Evolutionary conservation across 2,113 vertebrate species (phyloP), one percentile per base, ranked within the genome.

Genomic region (Seriola quinqueradiata): DNA sequence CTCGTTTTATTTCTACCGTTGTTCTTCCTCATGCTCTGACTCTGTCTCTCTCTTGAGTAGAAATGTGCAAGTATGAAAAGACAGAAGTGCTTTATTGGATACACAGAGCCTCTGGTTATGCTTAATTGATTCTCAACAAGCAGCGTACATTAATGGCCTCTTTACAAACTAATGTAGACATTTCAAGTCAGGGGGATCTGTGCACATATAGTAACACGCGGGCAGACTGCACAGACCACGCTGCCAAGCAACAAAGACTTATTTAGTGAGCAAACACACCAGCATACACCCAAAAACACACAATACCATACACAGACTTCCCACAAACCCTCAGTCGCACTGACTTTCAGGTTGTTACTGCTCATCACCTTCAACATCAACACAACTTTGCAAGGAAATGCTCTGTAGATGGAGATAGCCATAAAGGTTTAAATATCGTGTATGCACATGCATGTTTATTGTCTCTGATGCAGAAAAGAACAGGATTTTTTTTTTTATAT

Each of bases 101-200:
- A 4, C 8, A 0, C 61, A 52, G 65, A 48, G 63, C 34, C 42
- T 48, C 70, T 75, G 71, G 32, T 83, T 67, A 48, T 61, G 54
- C 57, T 14, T 78, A 61, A 79, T 3, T 68, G 75, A 75, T 23
- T 83, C 21, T 77, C 48, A 77, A 73, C 80, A 44, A 69, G 63
- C 42, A 7, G 61, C 19, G 3, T 28, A 61, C 55, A 44, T 70
- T 63, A 21, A 68, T 50, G 46, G 48, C 67, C 57, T 68, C 42
- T 42, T 58, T 70, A 32, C 36, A n/a, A 23, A 32, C 42, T 68
- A 10, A 67, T 64, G 63, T 8, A 48, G 52, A 59, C 25, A 25
- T 40, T 42, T 65, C 17, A 77, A 9, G 48, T 52, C 3, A 10
- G 21, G 13, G 38, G 6, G 21, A 57, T 42, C 0, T n/a, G 17